phyloP scores from a whole-genome alignment of 2,888 invertebrate species.

The Andrena hattorfiana region DNA sequence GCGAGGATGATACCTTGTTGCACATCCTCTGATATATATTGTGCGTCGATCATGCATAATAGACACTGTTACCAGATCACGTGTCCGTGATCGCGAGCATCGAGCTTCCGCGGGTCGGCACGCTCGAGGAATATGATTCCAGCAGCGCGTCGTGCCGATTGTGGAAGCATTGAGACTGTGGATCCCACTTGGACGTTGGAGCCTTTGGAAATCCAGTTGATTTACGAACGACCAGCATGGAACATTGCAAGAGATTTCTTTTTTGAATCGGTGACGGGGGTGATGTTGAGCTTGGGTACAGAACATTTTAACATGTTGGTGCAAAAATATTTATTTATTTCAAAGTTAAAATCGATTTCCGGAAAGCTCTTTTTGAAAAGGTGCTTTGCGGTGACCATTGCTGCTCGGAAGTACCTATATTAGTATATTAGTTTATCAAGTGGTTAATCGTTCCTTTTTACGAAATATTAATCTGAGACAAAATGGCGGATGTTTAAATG shows the following conservation, averaged over 20 bases:
- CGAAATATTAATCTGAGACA: too few species aligned
- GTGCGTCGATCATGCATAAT: constrained; percentile 36
- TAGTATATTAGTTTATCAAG: too few species aligned
- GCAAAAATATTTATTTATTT: too few species aligned
- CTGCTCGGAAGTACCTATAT: too few species aligned
- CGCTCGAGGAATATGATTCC: constrained; percentile 32
- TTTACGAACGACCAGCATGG: background rate
- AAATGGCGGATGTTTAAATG: too few species aligned
- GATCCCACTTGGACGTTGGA: background rate
- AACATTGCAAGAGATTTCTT: background rate
- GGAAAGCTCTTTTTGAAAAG: too few species aligned
- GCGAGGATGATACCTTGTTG: constrained; percentile 37
- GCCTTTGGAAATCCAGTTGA: background rate
- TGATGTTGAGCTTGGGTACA: too few species aligned
- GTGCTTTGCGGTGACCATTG: too few species aligned
- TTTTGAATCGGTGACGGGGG: background rate
- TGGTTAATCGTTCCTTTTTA: too few species aligned
- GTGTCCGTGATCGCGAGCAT: constrained; percentile 27
- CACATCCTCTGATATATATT: constrained; percentile 9
- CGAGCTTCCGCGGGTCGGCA: constrained; percentile 40
- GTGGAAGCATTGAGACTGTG: background rate
- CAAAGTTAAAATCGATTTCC: too few species aligned
- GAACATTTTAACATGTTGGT: too few species aligned
- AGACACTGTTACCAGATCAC: constrained; percentile 17
- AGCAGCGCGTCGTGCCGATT: constrained; percentile 1